phyloP scores from a whole-genome alignment of 2,113 vertebrate species.

The Bufo bufo region DNA sequence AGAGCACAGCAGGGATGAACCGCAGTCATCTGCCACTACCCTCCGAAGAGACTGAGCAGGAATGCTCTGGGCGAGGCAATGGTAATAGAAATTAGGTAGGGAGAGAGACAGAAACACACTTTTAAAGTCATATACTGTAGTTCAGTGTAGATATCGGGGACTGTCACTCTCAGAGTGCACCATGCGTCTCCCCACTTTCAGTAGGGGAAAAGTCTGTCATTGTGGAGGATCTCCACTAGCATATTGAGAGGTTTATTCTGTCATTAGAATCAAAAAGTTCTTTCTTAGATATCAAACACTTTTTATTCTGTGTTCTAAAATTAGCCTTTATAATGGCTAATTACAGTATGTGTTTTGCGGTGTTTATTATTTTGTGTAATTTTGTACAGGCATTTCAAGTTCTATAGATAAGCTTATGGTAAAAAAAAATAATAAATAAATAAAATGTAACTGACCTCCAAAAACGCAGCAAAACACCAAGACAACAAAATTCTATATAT shows the following conservation, averaged over 20 bases:
- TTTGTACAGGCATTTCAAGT: no score
- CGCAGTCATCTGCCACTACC: background rate
- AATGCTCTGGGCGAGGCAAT: background rate
- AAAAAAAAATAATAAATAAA: no score
- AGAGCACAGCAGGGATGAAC: conserved; percentile 15
- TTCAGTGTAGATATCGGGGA: background rate
- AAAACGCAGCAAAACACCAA: no score
- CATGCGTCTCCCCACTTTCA: background rate
- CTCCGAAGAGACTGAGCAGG: background rate
- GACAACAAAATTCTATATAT: no score
- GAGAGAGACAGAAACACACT: background rate
- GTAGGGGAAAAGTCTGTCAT: background rate
- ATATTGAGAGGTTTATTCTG: background rate
- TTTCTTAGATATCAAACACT: no score
- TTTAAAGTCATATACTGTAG: background rate
- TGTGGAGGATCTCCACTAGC: background rate
- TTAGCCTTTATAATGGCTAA: no score
- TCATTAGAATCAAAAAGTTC: no score
- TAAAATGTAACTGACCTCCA: no score
- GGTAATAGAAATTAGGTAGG: background rate
- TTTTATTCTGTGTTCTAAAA: no score
- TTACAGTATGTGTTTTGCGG: no score
- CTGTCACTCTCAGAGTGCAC: background rate
- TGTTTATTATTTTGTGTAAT: no score
- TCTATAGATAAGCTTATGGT: no score